Evolutionary conservation across 2,113 vertebrate genomes (phyloP).

Genomic region (Menura novaehollandiae): DNA sequence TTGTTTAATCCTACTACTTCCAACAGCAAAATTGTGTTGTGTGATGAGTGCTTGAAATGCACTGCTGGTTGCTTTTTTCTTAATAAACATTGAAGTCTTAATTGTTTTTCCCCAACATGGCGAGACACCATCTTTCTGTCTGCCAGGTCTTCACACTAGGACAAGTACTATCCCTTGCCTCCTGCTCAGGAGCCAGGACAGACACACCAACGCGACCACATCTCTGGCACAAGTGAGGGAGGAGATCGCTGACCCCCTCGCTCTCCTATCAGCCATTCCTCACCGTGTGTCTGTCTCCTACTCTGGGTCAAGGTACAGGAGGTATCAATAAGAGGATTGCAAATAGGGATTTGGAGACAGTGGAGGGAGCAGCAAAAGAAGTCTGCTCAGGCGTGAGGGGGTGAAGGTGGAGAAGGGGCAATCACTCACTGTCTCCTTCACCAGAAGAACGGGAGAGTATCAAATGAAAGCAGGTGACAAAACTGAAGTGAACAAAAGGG

Average conservation of each 20-base stretch:
- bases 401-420: not conserved
- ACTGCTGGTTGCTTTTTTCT: constrained; percentile 46
- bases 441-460: not conserved
- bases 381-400: not conserved
- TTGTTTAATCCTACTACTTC: constrained; percentile 24
- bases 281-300: not conserved
- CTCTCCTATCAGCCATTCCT: not conserved
- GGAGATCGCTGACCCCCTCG: fast-evolving
- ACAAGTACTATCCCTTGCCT: not conserved
- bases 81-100: constrained; percentile 40
- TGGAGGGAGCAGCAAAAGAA: not conserved
- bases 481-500: not conserved
- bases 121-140: not conserved
- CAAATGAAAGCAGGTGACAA: not conserved
- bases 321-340: not conserved
- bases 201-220: fast-evolving
- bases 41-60: constrained; percentile 24
- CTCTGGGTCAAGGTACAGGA: not conserved
- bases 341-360: not conserved
- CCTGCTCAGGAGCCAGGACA: not conserved
- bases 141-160: not conserved
- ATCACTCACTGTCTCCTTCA: not conserved
- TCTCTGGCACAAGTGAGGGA: not conserved
- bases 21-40: constrained; percentile 19
- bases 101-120: not conserved